Evolutionary conservation across 2,888 invertebrate genomes (phyloP).

Genomic region (Agelastica alni): DNA sequence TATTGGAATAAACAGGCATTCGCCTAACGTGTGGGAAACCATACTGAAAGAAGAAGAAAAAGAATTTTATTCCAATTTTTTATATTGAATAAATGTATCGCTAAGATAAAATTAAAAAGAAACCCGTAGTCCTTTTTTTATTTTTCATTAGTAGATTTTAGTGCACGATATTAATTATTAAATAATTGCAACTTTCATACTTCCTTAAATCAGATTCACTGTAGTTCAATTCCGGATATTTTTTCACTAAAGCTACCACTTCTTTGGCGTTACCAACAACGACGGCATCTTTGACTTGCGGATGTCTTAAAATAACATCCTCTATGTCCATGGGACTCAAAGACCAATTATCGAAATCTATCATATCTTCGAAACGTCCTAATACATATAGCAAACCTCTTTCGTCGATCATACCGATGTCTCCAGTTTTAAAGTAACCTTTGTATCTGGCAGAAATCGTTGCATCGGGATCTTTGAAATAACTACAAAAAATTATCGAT

Average conservation of each 20-base stretch:
- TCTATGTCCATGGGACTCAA: conserved; percentile 43
- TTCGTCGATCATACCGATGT: conserved; percentile 45
- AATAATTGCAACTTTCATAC: too few relatives aligned
- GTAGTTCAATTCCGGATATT: conserved; percentile 34
- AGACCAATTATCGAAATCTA: conserved; percentile 31
- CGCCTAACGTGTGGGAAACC: too few relatives aligned
- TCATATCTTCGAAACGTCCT: conserved; percentile 45
- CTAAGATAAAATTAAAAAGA: too few relatives aligned
- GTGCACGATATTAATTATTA: too few relatives aligned
- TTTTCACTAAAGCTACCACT: conserved; percentile 43
- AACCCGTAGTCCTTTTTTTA: too few relatives aligned
- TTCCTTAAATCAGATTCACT: conserved; percentile 35
- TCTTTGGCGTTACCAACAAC: conserved; percentile 41
- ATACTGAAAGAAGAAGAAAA: too few relatives aligned
- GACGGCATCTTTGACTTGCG: conserved; percentile 41
- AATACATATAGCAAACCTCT: conserved; percentile 47
- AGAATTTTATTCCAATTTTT: too few relatives aligned
- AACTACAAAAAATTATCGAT: conserved; percentile 41
- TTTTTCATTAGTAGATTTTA: too few relatives aligned
- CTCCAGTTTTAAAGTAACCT: conserved; percentile 49
- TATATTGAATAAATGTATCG: too few relatives aligned
- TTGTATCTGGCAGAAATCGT: conserved; percentile 38
- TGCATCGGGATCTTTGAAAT: conserved; percentile 42
- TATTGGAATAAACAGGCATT: too few relatives aligned
- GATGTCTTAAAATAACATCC: conserved; percentile 44